A percentile compares a stretch with the other conserved stretches of the same genome.
Conservation (phyloP, 2,888 invertebrate genomes). For the Ametastegia equiseti region DNA sequence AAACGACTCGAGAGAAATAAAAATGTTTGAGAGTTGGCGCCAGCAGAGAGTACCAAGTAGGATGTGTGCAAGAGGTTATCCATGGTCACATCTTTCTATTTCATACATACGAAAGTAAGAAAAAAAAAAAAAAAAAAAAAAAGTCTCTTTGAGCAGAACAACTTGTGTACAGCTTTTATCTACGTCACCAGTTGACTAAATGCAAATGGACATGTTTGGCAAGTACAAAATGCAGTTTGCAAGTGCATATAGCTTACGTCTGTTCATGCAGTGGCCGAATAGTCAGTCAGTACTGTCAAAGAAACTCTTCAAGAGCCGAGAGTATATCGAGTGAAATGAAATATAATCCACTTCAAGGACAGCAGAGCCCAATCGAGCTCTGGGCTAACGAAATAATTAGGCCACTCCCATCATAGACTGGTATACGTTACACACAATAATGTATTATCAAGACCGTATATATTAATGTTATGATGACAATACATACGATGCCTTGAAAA, state of each 20-base stretch:
- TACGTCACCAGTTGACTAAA: too few relatives aligned
- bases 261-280: too few relatives aligned
- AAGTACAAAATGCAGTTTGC: too few relatives aligned
- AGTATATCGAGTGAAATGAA: slow-evolving; percentile 1
- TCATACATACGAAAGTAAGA: too few relatives aligned
- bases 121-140: background rate
- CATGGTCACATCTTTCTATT: background rate
- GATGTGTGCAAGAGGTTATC: background rate
- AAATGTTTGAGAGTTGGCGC: background rate
- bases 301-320: background rate
- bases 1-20: background rate
- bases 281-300: too few relatives aligned
- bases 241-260: too few relatives aligned
- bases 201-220: too few relatives aligned
- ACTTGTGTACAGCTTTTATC: too few relatives aligned
- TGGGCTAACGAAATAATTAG: slow-evolving; percentile 44
- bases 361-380: slow-evolving; percentile 1
- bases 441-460: background rate
- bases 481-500: background rate
- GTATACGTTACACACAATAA: background rate
- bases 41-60: background rate
- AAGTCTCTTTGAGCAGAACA: too few relatives aligned
- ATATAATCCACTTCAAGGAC: slow-evolving; percentile 35
- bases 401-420: slow-evolving; percentile 19
- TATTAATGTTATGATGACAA: background rate